A percentile compares a stretch with the other conserved stretches of the same genome.
These are phyloP conservation scores for Drosophila glabriapex DNA, from an alignment of 2,888 invertebrate genomes.

Conservation along the genomic window DNA sequence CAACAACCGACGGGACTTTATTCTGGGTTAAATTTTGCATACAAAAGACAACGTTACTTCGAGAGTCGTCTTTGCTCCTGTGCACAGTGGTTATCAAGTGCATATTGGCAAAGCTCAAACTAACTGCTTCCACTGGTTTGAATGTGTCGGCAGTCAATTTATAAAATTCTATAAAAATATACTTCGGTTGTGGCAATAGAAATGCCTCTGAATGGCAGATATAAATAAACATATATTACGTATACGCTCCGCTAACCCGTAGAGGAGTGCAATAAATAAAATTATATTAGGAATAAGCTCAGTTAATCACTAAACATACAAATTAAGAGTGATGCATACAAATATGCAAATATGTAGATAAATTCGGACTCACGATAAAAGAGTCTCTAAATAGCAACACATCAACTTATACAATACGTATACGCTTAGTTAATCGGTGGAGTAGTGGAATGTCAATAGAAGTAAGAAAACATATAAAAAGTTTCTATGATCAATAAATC, in stretches of 20 bases:
- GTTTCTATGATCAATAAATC: neutral
- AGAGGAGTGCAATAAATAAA: too few relatives aligned
- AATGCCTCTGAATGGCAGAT: neutral
- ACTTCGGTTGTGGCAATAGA: neutral
- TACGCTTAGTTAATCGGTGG: neutral
- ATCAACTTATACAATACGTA: too few relatives aligned
- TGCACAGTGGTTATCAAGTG: slow-evolving; percentile 61
- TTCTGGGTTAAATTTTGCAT: slow-evolving; percentile 80
- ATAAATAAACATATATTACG: neutral
- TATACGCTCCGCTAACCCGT: rapidly evolving
- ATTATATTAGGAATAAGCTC: neutral
- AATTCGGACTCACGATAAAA: too few relatives aligned
- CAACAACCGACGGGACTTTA: slow-evolving; percentile 60
- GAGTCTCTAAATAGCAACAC: neutral
- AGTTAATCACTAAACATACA: neutral
- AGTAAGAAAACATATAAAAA: neutral
- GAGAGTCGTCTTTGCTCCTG: slow-evolving; percentile 34
- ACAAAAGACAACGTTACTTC: slow-evolving; percentile 60
- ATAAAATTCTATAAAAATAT: neutral
- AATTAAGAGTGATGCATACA: neutral
- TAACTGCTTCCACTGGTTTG: neutral
- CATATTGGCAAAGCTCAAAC: neutral
- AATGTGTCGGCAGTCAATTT: neutral
- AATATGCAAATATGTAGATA: neutral
- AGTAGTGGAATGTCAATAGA: neutral